Evolutionary conservation across 37 sponge, comb jelly and placozoan species (phyloP).

Genomic region (Eunapius fragilis): DNA sequence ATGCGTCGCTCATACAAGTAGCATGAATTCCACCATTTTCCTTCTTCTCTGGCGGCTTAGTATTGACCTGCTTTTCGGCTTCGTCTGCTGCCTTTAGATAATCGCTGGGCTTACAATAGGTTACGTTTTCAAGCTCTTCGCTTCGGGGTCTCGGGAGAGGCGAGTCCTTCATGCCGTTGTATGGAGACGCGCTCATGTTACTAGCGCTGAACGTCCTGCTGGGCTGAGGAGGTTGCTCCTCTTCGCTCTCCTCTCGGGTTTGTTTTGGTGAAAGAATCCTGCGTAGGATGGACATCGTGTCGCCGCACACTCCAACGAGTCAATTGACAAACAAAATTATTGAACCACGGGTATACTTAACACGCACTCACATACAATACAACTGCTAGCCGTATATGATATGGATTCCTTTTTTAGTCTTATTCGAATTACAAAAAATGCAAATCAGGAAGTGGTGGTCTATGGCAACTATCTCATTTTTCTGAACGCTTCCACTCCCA

Average conservation of each 20-base stretch:
- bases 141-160: not conserved
- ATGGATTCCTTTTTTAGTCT: not conserved
- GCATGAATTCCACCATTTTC: not conserved
- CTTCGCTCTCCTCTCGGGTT: not conserved
- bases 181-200: not conserved
- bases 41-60: not conserved
- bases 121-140: not conserved
- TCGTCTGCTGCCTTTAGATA: not conserved
- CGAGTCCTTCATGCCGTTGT: not conserved
- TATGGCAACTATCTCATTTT: constrained; percentile 16
- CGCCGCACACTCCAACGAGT: not conserved
- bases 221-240: not conserved
- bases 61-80: not conserved
- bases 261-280: not conserved
- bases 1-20: not conserved
- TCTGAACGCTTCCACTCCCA: constrained; percentile 36
- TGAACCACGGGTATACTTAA: not conserved
- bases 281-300: not conserved
- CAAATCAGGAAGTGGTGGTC: not conserved
- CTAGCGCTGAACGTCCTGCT: not conserved
- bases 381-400: not conserved
- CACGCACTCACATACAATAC: not conserved
- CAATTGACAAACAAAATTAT: not conserved
- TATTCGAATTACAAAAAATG: not conserved
- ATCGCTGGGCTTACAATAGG: not conserved